Base-by-base conservation (phyloP, 2,888 invertebrate genomes). In the Drosophila stalkeri region DNA sequence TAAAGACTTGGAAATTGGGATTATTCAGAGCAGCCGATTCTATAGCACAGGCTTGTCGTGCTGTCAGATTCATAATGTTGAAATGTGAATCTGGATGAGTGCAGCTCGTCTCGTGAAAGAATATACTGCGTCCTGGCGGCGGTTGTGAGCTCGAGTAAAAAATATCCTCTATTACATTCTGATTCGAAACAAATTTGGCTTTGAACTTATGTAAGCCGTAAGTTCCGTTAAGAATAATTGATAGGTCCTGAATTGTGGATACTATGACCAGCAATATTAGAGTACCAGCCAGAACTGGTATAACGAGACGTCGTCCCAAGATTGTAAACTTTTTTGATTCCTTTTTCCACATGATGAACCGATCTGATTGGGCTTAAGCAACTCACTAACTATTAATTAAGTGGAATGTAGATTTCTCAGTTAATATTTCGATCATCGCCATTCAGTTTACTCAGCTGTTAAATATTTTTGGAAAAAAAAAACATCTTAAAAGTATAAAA, bases 91-190 rank as follows among this genome's bases (percentile, higher is more conserved):
- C 41, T 5, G 46, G 35, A 11, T 27, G 59, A 16, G 79, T 80
- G 41, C 92, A 93, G 20, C 90, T 90, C 3, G 93, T 93, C 71
- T 93, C 93, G 56, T 93, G 93, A 69, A 93, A 93, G 69, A 93
- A 93, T 68, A 93, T 92, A 52, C 86, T 91, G 43, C 81, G 89
- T 12, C 91, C 92, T 4, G 82, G 76, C 7, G 59, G 78, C 4
- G 93, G 93, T 43, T 88, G 90, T 3, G 75, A 74, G 7, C 82
- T 77, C 2, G 87, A 80, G 16, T 81, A 59, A 20, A 93, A 67
- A 4, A 92, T 86, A 81, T 93, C 91, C 9, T 91, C 91, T 2
- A 39, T 8, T 8, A 16, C 5, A 16, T 8, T 35, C 11, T 33
- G 14, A 20, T 33, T 57, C 20, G 12, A 43, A 56, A 20, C 3